Base-by-base conservation (phyloP, 2,888 invertebrate genomes). In the Myopa testacea region DNA sequence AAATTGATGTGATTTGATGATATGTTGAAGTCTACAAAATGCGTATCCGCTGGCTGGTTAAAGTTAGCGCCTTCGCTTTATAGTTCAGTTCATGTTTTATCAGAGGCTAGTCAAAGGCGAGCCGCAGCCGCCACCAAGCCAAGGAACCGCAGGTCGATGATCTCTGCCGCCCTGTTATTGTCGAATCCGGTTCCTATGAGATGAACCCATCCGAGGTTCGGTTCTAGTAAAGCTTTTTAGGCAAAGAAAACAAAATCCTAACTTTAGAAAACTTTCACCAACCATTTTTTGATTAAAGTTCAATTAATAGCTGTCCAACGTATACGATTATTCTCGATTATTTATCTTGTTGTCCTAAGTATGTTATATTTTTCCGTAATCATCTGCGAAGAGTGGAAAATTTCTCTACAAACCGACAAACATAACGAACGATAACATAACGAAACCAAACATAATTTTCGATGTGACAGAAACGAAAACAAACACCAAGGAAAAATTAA, bases 111-210 rank as follows among this genome's bases (percentile, higher is more conserved):
- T 26, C 26, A 26, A 26, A 26, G 26, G 26, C 26, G 2, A 26
- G 26, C 26, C 26, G 26, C 26, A 26, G 26, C 2, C 26, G 26
- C 26, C 26, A 26, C 26, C 26, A 26, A 26, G 26, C 26, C 2
- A 26, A 26, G 26, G 26, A 26, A 26, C 26, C 26, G 26, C 26
- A 26, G 26, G 73, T 76, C 69, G 69, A 69, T 26, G 76, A 76
- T 69, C 76, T 40, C 38, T n/a, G 14, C 2, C 4, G 34, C 62
- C 3, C 5, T 73, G 34, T 73, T 63, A 73, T 63, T 60, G 45
- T 3, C 34, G 19, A 72, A 34, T 12, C 37, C 71, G 72, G 72
- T 45, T 62, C 26, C 26, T 26, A 26, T 26, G 26, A 26, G 26
- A 26, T 26, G 26, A 26, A 26, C 26, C 26, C 26, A 26, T 26